A percentile compares a stretch with the other conserved stretches of the same genome.
phyloP scores from a whole-genome alignment of 1,140 invertebrate species.

The Aphelenchoides besseyi region DNA sequence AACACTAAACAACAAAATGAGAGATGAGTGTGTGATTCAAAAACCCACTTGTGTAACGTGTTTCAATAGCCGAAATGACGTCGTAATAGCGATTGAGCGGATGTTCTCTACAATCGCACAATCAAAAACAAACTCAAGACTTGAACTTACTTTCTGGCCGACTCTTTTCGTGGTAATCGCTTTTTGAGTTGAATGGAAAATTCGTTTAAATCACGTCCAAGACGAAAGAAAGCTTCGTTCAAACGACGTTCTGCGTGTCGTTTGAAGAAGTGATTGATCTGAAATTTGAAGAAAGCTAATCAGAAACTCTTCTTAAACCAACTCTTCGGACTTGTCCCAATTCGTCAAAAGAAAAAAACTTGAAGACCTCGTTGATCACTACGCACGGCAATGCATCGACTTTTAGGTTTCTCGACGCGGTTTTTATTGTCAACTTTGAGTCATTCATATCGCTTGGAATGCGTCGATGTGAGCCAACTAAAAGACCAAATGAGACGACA shows the following conservation, averaged over 20 bases:
- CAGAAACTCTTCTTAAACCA: constrained; percentile 11
- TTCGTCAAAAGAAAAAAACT: constrained; percentile 19
- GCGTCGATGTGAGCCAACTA: no score
- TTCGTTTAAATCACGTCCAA: constrained; percentile 18
- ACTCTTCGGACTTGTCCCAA: constrained; percentile 27
- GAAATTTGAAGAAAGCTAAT: constrained; percentile 6
- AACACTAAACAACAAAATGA: constrained; percentile 69
- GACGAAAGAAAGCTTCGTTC: constrained; percentile 28
- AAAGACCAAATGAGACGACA: no score
- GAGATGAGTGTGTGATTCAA: no score
- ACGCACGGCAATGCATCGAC: constrained; percentile 12
- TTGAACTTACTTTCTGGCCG: constrained; percentile 69
- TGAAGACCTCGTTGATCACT: constrained; percentile 18
- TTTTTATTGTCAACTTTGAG: no score
- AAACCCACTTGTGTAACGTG: constrained; percentile 77
- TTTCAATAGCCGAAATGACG: constrained; percentile 83
- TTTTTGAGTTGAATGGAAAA: constrained; percentile 70
- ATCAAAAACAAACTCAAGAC: not conserved
- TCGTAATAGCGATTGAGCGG: constrained; percentile 79
- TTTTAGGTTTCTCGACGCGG: no score
- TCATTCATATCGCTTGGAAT: no score
- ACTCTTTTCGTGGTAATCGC: constrained; percentile 79
- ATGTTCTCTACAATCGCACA: constrained; percentile 69
- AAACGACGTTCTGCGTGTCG: constrained; percentile 14
- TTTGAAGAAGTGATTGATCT: constrained; percentile 29